Evolutionary conservation across 2,888 invertebrate species (phyloP).

Genomic region (Napeogenes sylphis): DNA sequence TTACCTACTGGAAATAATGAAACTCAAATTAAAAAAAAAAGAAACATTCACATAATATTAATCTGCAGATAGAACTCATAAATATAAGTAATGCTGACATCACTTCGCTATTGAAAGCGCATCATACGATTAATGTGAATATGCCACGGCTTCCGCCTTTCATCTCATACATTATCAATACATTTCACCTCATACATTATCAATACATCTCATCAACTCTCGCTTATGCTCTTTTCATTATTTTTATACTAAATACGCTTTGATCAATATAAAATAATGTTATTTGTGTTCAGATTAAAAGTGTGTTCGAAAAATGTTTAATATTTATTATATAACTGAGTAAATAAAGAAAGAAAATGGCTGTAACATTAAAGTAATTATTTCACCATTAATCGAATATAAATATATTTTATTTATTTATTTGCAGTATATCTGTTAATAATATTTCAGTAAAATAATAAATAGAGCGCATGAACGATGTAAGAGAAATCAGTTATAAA

Average conservation of each 20-base stretch:
- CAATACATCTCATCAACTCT: conserved; percentile 1
- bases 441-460: too few relatives aligned
- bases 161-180: conserved; percentile 7
- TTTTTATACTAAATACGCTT: not conserved
- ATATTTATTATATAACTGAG: too few relatives aligned
- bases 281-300: not conserved
- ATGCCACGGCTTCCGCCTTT: not conserved
- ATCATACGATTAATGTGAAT: conserved; percentile 1
- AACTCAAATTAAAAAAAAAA: not conserved
- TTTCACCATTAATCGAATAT: too few relatives aligned
- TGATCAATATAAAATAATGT: not conserved
- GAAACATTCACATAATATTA: not conserved
- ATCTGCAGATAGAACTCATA: not conserved
- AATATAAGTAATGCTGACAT: conserved; percentile 3
- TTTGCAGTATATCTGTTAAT: too few relatives aligned
- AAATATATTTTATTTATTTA: too few relatives aligned
- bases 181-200: conserved; percentile 6
- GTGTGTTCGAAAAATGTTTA: too few relatives aligned
- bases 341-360: too few relatives aligned
- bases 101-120: not conserved
- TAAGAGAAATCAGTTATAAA: too few relatives aligned
- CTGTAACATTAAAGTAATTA: too few relatives aligned
- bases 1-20: not conserved
- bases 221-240: conserved; percentile 4
- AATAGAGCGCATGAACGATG: too few relatives aligned